These are phyloP conservation scores for Heliocidaris erythrogramma DNA, from an alignment of 35 echinoderm and acorn worm species.

Conservation along the genomic window DNA sequence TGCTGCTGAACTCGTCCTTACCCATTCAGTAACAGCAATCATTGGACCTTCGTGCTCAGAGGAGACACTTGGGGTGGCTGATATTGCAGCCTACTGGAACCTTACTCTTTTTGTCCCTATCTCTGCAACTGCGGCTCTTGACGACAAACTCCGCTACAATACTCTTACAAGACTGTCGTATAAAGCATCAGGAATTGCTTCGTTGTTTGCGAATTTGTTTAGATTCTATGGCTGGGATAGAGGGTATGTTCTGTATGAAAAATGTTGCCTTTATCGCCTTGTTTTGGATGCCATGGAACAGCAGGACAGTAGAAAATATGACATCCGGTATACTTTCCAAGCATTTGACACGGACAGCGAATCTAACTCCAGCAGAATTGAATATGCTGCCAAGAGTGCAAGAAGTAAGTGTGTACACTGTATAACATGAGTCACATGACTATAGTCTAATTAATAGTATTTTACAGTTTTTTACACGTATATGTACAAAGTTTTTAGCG, in stretches of 20 bases:
- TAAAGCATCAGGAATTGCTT: neutral
- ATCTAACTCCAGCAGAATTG: neutral
- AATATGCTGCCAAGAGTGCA: neutral
- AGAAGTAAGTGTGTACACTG: neutral
- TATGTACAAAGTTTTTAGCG: too few species aligned
- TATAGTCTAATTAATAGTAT: too few species aligned
- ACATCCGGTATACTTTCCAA: neutral
- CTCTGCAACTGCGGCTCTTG: neutral
- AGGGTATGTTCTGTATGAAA: neutral
- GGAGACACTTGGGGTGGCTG: neutral
- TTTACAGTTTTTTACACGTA: too few species aligned
- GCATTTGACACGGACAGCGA: neutral
- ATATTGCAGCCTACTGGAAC: slow-evolving; percentile 17
- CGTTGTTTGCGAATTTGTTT: neutral
- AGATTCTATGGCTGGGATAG: neutral
- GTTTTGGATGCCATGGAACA: neutral
- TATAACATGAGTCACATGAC: neutral
- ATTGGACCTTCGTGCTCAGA: neutral
- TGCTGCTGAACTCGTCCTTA: neutral
- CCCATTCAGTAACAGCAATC: neutral
- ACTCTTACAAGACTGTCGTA: neutral
- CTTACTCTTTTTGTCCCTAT: neutral
- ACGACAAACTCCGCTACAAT: neutral
- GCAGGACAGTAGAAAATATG: neutral
- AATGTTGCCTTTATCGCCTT: slow-evolving; percentile 2